Conservation (phyloP, 2,888 invertebrate genomes). For the Lottia gigantea region DNA sequence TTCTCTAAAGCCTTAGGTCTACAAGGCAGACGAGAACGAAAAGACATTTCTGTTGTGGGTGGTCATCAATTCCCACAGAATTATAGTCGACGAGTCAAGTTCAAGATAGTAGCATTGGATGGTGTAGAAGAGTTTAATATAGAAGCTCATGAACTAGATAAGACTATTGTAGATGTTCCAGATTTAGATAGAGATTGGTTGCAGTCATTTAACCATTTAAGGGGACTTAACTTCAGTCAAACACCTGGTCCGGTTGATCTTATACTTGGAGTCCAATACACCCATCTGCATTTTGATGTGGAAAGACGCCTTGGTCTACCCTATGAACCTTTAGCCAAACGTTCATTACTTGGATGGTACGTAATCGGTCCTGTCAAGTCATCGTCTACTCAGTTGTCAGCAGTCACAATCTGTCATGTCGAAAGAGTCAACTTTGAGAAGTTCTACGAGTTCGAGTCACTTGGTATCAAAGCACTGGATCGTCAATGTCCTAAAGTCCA, state of each 20-base stretch:
- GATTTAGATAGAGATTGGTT: not conserved
- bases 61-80: not conserved
- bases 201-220: not conserved
- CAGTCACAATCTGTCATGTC: not conserved
- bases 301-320: not conserved
- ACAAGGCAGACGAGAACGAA: not conserved
- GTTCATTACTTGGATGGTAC: not conserved
- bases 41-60: not conserved
- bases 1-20: slow-evolving; percentile 7
- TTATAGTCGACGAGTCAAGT: not conserved
- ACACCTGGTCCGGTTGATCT: not conserved
- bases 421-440: not conserved
- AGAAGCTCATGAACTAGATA: not conserved
- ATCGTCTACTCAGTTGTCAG: not conserved
- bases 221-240: not conserved
- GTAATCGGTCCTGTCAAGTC: not conserved
- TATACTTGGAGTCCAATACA: not conserved
- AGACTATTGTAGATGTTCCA: not conserved
- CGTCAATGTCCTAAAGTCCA: slow-evolving; percentile 3
- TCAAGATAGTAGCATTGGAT: not conserved
- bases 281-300: not conserved
- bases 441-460: not conserved
- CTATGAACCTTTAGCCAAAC: slow-evolving; percentile 1
- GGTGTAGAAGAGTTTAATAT: not conserved
- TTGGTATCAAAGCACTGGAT: not conserved